Evolutionary conservation across 2,888 invertebrate genomes (phyloP).

Genomic region (Brachyopa scutellaris): DNA sequence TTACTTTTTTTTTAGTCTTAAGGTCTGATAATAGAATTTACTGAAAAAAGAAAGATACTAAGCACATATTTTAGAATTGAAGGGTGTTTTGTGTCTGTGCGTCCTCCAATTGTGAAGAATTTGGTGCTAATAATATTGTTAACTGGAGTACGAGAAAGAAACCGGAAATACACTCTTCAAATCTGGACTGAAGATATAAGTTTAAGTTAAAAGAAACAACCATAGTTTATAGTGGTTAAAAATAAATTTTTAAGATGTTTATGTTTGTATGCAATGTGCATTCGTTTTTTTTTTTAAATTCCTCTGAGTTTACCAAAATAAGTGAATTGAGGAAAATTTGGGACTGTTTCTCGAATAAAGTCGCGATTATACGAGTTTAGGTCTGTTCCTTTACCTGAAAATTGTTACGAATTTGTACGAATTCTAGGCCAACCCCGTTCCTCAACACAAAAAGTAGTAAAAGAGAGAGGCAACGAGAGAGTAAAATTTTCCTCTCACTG

Average conservation of each 20-base stretch:
- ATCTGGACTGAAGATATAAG: conserved; percentile 45
- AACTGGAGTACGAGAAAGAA: not conserved
- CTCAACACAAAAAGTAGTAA: too few relatives aligned
- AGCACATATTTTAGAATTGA: conserved; percentile 39
- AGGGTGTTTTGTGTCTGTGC: conserved; percentile 12
- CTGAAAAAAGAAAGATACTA: conserved; percentile 4
- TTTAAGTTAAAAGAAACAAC: conserved; percentile 16
- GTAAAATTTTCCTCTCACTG: too few relatives aligned
- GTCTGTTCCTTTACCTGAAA: too few relatives aligned
- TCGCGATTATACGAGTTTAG: too few relatives aligned
- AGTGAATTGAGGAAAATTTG: not conserved
- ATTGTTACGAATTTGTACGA: too few relatives aligned
- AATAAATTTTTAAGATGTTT: conserved; percentile 19
- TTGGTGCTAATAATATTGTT: conserved; percentile 36
- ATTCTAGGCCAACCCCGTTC: too few relatives aligned
- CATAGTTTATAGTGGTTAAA: conserved; percentile 22
- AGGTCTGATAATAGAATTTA: conserved; percentile 21
- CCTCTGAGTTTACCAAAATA: not conserved
- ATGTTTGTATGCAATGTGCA: not conserved
- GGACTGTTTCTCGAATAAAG: too few relatives aligned
- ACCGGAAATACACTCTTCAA: conserved; percentile 29
- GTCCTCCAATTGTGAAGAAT: not conserved
- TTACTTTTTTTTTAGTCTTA: conserved; percentile 16
- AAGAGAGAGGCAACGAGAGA: too few relatives aligned
- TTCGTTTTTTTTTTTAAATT: not conserved